Conservation (phyloP, 1,140 invertebrate species). For the Drusus annulatus region DNA sequence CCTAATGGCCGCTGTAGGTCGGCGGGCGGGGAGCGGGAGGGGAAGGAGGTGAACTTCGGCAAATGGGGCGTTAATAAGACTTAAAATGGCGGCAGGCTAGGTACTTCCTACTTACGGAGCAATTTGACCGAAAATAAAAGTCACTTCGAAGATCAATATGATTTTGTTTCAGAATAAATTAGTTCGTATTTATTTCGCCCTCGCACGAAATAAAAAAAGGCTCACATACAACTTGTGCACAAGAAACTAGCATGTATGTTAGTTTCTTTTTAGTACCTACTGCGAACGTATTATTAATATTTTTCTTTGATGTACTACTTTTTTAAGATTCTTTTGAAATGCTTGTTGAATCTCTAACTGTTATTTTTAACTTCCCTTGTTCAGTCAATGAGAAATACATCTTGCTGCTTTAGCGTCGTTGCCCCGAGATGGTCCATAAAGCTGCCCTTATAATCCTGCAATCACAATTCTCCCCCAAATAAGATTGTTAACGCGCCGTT, state of each 20-base stretch:
- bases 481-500: neutral
- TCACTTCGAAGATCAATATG: neutral
- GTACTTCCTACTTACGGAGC: neutral
- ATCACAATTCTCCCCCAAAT: neutral
- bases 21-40: conserved; percentile 32
- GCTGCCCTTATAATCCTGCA: conserved; percentile 2
- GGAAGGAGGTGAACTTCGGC: conserved; percentile 43
- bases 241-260: too few relatives aligned
- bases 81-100: conserved; percentile 24
- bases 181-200: too few relatives aligned
- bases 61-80: conserved; percentile 57
- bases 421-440: neutral
- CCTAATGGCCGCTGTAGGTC: conserved; percentile 43
- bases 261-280: too few relatives aligned
- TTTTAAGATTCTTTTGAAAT: too few relatives aligned
- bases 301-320: too few relatives aligned
- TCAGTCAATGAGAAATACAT: too few relatives aligned
- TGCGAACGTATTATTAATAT: too few relatives aligned
- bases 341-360: too few relatives aligned
- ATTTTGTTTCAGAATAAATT: neutral
- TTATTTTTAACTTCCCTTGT: too few relatives aligned
- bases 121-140: conserved; percentile 37
- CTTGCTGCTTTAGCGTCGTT: too few relatives aligned
- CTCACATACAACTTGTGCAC: too few relatives aligned
- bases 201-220: too few relatives aligned